These are phyloP conservation scores for Lithophane semibrunnea DNA, from an alignment of 2,888 invertebrate genomes.

Conservation along the genomic window DNA sequence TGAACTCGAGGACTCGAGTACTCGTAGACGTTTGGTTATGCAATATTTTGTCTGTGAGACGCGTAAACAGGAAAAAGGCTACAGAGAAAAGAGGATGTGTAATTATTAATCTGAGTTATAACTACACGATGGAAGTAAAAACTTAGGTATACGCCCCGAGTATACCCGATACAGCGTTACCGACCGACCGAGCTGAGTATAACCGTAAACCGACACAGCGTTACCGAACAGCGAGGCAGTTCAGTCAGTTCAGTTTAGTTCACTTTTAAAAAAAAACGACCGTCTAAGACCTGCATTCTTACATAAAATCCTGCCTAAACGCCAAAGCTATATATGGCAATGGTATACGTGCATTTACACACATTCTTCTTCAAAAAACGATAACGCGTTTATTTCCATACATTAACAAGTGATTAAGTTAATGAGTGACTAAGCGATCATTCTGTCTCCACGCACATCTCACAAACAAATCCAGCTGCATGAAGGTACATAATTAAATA, in stretches of 20 bases:
- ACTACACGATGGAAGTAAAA: neutral
- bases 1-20: too few relatives aligned
- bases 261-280: neutral
- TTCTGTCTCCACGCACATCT: constrained; percentile 23
- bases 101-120: neutral
- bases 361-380: constrained; percentile 24
- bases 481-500: neutral
- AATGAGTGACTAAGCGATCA: constrained; percentile 22
- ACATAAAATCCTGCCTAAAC: neutral
- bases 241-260: neutral
- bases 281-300: neutral
- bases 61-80: neutral
- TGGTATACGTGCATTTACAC: constrained; percentile 22
- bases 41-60: neutral
- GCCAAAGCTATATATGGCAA: neutral
- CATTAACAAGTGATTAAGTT: constrained; percentile 39
- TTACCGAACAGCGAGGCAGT: neutral
- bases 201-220: neutral
- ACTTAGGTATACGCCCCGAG: neutral
- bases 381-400: constrained; percentile 45
- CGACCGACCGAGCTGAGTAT: neutral
- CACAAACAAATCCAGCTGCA: constrained; percentile 18
- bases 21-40: neutral
- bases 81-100: too few relatives aligned
- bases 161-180: neutral